Evolutionary conservation across 2,888 invertebrate genomes (phyloP).

Genomic region (Phrixothrix hirtus): DNA sequence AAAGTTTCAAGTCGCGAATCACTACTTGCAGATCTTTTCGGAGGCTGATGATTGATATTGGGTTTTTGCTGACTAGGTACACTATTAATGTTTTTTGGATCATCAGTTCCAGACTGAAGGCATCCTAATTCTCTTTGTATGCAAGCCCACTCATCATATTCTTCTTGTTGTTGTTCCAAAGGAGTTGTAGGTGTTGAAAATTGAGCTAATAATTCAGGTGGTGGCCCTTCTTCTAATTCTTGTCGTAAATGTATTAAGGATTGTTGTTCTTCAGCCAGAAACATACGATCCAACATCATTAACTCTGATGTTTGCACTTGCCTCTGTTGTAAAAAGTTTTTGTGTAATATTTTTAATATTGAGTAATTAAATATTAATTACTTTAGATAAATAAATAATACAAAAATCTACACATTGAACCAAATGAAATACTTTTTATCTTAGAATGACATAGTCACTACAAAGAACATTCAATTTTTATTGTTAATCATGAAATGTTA

Average conservation of each 20-base stretch:
- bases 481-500: too few species aligned
- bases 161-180: conserved; percentile 41
- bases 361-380: too few species aligned
- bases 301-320: conserved; percentile 74
- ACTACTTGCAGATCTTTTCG: conserved; percentile 49
- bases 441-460: too few species aligned
- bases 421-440: too few species aligned
- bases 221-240: conserved; percentile 50
- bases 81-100: neutral
- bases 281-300: conserved; percentile 75
- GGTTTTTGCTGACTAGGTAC: neutral
- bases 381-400: too few species aligned
- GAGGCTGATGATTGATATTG: conserved; percentile 27
- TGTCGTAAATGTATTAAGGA: conserved; percentile 65
- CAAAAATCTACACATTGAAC: too few species aligned
- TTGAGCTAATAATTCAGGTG: conserved; percentile 20
- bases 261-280: conserved; percentile 72
- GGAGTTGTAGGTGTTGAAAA: neutral
- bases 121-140: conserved; percentile 67
- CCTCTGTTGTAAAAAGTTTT: conserved; percentile 58
- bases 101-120: conserved; percentile 37
- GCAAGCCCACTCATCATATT: conserved; percentile 70
- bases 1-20: conserved; percentile 52
- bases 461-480: too few species aligned
- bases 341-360: neutral